These are phyloP conservation scores for Onychomys torridus DNA, from an alignment of 2,797 vertebrate species.

Conservation along the genomic window DNA sequence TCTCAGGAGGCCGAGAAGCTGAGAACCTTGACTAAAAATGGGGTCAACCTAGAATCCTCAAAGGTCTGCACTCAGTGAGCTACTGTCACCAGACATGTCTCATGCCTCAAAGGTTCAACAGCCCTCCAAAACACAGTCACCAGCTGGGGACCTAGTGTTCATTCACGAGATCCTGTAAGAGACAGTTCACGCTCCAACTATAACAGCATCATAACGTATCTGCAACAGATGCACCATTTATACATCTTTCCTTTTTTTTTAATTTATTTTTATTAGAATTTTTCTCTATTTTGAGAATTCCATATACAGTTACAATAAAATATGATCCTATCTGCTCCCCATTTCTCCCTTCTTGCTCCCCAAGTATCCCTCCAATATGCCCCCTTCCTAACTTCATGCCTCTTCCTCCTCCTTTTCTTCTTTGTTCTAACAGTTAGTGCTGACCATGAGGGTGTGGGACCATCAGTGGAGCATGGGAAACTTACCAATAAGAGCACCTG, in stretches of 20 bases:
- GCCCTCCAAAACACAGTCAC: neutral
- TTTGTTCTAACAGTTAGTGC: neutral
- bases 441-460: too few relatives aligned
- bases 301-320: neutral
- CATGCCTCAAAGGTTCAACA: neutral
- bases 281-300: neutral
- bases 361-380: too few relatives aligned
- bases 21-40: neutral
- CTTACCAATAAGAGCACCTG: neutral
- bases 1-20: neutral
- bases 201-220: too few relatives aligned
- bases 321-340: too few relatives aligned
- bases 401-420: neutral
- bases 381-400: neutral
- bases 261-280: neutral
- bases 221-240: too few relatives aligned
- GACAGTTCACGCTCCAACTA: neutral
- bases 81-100: neutral
- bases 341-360: neutral
- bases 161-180: neutral
- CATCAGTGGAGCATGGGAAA: neutral
- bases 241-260: neutral
- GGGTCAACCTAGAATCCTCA: neutral
- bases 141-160: neutral
- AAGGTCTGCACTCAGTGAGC: neutral